phyloP scores from a whole-genome alignment of 2,797 vertebrate species.

The Urophycis tenuis region DNA sequence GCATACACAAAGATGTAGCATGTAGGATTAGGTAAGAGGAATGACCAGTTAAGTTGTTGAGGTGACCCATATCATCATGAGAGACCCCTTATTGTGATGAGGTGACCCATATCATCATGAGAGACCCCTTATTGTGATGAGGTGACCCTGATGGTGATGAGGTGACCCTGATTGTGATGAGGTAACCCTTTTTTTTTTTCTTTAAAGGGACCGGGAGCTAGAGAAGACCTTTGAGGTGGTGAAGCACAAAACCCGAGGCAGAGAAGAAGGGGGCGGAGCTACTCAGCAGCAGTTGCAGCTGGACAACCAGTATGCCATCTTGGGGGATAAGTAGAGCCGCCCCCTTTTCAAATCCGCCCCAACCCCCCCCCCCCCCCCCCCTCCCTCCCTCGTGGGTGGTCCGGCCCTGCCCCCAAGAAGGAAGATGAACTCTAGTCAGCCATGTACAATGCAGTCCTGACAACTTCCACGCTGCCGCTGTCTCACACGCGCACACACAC shows the following conservation, averaged over 20 bases:
- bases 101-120: too few species aligned
- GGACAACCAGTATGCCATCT: slow-evolving; percentile 97
- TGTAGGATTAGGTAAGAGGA: too few species aligned
- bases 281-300: slow-evolving; percentile 89
- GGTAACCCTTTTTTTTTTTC: slow-evolving; percentile 33
- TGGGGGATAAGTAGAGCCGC: slow-evolving; percentile 85
- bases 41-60: too few species aligned
- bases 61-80: neutral
- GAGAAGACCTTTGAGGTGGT: slow-evolving; percentile 99
- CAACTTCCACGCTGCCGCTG: slow-evolving; percentile 58
- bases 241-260: slow-evolving; percentile 91
- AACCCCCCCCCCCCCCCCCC: too few species aligned
- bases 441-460: slow-evolving; percentile 69
- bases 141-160: neutral
- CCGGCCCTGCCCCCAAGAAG: slow-evolving; percentile 68
- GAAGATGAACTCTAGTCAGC: slow-evolving; percentile 78
- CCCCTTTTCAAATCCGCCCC: slow-evolving; percentile 64
- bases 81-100: neutral
- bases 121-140: neutral
- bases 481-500: slow-evolving; percentile 23
- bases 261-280: slow-evolving; percentile 81
- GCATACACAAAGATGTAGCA: too few species aligned
- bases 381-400: slow-evolving; percentile 73
- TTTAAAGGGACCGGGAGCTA: slow-evolving; percentile 91
- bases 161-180: neutral